Percentiles rank a stretch among this genome's conserved stretches.
Conservation (phyloP, 37 sponge, comb jelly and placozoan species). For the Oscarella lobularis region DNA sequence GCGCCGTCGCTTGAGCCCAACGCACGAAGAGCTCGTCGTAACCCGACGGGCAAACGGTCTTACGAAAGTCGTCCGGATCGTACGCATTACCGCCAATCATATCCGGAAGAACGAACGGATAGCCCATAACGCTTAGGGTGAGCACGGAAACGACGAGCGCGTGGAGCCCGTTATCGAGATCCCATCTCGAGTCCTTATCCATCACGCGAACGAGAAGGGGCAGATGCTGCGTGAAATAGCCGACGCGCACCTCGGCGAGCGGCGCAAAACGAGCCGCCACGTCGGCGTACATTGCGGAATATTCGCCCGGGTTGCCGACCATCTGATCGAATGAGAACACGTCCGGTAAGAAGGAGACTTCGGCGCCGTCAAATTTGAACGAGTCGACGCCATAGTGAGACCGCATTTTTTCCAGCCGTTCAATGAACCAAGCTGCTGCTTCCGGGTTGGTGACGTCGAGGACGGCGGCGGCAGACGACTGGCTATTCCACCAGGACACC, state of each 20-base stretch:
- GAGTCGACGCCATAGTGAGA: slow-evolving; percentile 11
- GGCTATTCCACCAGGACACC: slow-evolving; percentile 66
- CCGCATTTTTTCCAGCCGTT: slow-evolving; percentile 19
- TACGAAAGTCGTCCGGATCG: too few relatives aligned
- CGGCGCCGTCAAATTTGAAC: slow-evolving; percentile 69
- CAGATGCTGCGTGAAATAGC: slow-evolving; percentile 51
- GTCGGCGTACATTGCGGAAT: slow-evolving; percentile 18
- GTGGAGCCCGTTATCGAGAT: slow-evolving; percentile 47
- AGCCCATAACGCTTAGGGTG: slow-evolving; percentile 59
- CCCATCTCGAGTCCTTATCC: slow-evolving; percentile 41
- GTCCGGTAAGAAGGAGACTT: slow-evolving; percentile 56
- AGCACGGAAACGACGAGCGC: slow-evolving; percentile 53
- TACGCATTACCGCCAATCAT: slow-evolving; percentile 42
- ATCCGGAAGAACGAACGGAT: slow-evolving; percentile 62
- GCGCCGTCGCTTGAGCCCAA: slow-evolving; percentile 60
- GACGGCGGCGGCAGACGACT: slow-evolving; percentile 32
- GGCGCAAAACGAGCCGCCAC: background rate
- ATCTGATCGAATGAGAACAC: slow-evolving; percentile 24
- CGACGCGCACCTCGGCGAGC: slow-evolving; percentile 46
- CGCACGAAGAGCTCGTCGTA: slow-evolving; percentile 56
- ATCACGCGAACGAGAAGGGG: slow-evolving; percentile 39
- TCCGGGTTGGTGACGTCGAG: slow-evolving; percentile 30
- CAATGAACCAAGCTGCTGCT: slow-evolving; percentile 11
- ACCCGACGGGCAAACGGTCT: background rate
- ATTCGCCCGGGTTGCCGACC: slow-evolving; percentile 25